Base-by-base conservation (phyloP, 2,113 vertebrate species). In the Aleadryas rufinucha region DNA sequence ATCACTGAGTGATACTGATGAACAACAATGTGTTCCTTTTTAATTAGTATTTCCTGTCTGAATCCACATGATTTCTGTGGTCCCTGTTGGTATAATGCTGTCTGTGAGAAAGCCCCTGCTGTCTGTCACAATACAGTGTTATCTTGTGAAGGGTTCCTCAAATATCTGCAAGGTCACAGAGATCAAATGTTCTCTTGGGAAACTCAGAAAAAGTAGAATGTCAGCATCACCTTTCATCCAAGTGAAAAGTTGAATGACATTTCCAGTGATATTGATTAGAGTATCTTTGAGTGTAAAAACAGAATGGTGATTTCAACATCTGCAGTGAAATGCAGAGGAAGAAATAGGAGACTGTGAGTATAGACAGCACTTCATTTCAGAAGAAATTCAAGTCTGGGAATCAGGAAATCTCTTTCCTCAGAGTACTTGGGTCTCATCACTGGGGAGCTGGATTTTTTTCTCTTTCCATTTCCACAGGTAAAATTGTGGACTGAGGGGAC, bases 121-220 rank as follows among this genome's bases (percentile, higher is more conserved):
- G 89, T 56, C 93, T 97, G 89, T 96, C 97, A 97, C 71, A 88
- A 21, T 75, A 47, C 77, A 97, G 80, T 91, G 75, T 84, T 91
- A 90, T 90, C 89, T 96, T 69, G 74, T 83, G 95, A 97, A 89
- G 81, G 88, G 71, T 85, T 96, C 96, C 92, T 96, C 97, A 97
- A 97, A 96, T 96, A 96, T 93, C 95, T 94, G 66, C 96, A 97
- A 97, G 95, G 97, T 97, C 96, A 96, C 12, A 70, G 84, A 93
- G 96, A 97, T 97, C 97, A 97, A 97, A 90, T 26, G 18, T 90
- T 95, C 97, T 93, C 92, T 84, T 33, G 92, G 94, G 97, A 97
- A 95, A 77, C 82, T 85, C 82, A 86, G 88, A 76, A 96, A 97
- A 97, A 97, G 89, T 42, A 95, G 97, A 97, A 97, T 96, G 96